phyloP scores from a whole-genome alignment of 2,797 vertebrate genomes.

The Dermochelys coriacea region DNA sequence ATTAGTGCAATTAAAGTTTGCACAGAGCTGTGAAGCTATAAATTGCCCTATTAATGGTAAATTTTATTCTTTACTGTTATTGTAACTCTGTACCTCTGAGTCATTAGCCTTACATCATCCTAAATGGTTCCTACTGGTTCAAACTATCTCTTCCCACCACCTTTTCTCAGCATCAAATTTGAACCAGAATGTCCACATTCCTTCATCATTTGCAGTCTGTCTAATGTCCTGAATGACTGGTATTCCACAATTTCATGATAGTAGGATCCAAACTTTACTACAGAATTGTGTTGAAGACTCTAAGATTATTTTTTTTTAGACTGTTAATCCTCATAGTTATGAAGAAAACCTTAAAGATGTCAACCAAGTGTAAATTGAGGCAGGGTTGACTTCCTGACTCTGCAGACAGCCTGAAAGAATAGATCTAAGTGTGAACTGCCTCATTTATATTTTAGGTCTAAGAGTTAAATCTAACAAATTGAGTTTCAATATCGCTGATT shows the following conservation, averaged over 20 bases:
- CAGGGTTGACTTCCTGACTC: accelerated
- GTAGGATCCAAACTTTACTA: background rate
- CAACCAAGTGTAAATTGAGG: background rate
- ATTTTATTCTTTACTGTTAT: background rate
- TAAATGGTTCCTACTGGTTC: background rate
- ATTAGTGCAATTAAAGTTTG: background rate
- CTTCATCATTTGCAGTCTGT: background rate
- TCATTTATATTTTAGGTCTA: background rate
- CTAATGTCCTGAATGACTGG: background rate
- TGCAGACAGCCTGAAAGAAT: background rate
- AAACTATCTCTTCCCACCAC: background rate
- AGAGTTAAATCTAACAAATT: background rate
- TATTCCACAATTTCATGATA: background rate
- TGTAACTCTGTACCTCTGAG: background rate
- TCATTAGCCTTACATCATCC: background rate
- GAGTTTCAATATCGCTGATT: accelerated
- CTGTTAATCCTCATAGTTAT: background rate
- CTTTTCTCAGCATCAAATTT: background rate
- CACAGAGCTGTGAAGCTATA: background rate
- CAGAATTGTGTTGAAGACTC: background rate
- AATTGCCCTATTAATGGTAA: background rate
- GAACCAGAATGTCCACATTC: background rate
- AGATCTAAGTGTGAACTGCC: background rate
- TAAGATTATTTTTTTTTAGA: background rate
- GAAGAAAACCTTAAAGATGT: background rate